Evolutionary conservation across 2,797 vertebrate species (phyloP).

Genomic region (Hapalemur alaotrensis): DNA sequence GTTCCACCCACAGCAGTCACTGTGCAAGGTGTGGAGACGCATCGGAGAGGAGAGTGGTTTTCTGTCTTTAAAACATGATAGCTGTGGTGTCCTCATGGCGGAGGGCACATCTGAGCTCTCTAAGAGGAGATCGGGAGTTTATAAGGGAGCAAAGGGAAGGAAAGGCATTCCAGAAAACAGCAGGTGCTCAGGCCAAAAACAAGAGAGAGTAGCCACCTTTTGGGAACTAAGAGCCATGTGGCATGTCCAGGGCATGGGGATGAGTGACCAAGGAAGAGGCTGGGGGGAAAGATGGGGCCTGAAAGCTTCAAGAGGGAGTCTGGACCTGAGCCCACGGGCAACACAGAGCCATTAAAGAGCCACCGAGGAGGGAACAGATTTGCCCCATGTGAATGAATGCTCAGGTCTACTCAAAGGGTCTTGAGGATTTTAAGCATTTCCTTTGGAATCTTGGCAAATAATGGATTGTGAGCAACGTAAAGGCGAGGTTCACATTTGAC

Average conservation of each 20-base stretch:
- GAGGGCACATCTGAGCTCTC: not conserved
- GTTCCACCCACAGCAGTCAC: not conserved
- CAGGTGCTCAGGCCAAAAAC: not conserved
- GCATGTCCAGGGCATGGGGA: too few species aligned
- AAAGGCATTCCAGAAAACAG: not conserved
- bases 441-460: not conserved
- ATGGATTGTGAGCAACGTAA: not conserved
- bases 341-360: not conserved
- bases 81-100: not conserved
- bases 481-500: not conserved
- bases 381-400: not conserved
- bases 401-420: not conserved
- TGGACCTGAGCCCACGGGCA: not conserved
- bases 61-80: not conserved
- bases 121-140: not conserved
- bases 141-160: not conserved
- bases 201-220: not conserved
- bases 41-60: not conserved
- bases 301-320: not conserved
- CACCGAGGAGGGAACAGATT: not conserved
- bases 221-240: not conserved
- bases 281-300: too few species aligned
- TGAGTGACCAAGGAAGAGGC: not conserved
- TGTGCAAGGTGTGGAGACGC: not conserved
- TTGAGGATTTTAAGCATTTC: not conserved